Base-by-base conservation (phyloP, 92 coral and sea anemone genomes). In the Epizoanthus illoricatus region DNA sequence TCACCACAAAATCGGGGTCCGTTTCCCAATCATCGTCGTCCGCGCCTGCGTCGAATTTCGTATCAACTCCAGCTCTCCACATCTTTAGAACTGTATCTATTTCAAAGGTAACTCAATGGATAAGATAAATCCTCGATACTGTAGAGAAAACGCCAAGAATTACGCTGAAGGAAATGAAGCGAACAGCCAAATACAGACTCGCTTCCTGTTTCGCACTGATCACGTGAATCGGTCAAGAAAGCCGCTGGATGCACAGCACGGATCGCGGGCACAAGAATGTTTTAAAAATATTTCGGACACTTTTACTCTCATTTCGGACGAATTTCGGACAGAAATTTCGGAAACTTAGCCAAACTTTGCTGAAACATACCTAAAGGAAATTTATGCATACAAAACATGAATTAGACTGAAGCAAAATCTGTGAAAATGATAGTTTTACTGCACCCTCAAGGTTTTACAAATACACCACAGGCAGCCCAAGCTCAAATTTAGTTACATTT, bases 21-120 rank as follows among this genome's bases (percentile, higher is more conserved):
- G 99, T 96, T 42, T 96, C 99, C 99, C 99, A 96, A 76, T 96
- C 99, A 69, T 96, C 99, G 41, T 96, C 98, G 56, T 93, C 98
- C 40, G 80, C 93, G 54, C 17, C 73, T 66, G 80, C 84, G 69
- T 75, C 74, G 23, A 80, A 49, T 41, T 81, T 80, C 5, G 89
- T 69, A 73, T 90, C 87, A 56, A 72, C 62, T 36, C 92, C 94
- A 10, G 84, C 94, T 81, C 85, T 75, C 97, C 97, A 93, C 97
- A 93, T 93, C 58, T 28, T 78, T 23, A 62, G 33, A 21, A 20
- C 56, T 52, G 56, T 52, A 52, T 52, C 10, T 52, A 12, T 52
- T 52, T 52, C 56, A 52, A 52, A 52, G 3, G 56, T 47, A 42
- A 36, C 36, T 75, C 80, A 21, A 49, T 75, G 21, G 41, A 58